phyloP scores from a whole-genome alignment of 2,113 vertebrate genomes.

The Pristiophorus japonicus region DNA sequence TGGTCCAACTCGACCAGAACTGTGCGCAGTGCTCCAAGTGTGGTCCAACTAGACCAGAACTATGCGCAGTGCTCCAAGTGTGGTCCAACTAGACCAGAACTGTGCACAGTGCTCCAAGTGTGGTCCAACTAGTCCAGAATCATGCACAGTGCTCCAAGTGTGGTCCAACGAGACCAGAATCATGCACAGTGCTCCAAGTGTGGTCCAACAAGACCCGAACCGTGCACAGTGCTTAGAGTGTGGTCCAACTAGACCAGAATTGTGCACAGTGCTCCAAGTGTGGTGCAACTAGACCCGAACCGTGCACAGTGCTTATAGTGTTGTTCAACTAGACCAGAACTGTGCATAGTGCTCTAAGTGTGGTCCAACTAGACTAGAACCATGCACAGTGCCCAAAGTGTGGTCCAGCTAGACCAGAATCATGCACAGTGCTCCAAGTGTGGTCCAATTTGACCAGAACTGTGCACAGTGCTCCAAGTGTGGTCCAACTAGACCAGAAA shows the following conservation, averaged over 20 bases:
- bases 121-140: not conserved
- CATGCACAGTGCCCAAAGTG: too few relatives aligned
- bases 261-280: too few relatives aligned
- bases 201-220: not conserved
- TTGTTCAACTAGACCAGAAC: not conserved
- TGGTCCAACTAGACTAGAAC: not conserved
- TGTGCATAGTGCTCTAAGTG: not conserved
- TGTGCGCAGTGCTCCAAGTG: too few relatives aligned
- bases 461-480: not conserved
- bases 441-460: not conserved
- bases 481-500: not conserved
- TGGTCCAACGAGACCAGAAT: too few relatives aligned
- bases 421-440: not conserved
- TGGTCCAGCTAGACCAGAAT: too few relatives aligned
- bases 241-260: not conserved
- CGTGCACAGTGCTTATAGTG: not conserved
- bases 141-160: too few relatives aligned
- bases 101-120: not conserved
- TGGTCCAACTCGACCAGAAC: not conserved
- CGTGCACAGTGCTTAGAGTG: not conserved
- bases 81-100: not conserved
- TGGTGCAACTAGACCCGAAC: too few relatives aligned
- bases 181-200: not conserved
- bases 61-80: not conserved
- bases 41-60: too few relatives aligned